phyloP scores from a whole-genome alignment of 2,888 invertebrate genomes.

The Meliscaeva auricollis region DNA sequence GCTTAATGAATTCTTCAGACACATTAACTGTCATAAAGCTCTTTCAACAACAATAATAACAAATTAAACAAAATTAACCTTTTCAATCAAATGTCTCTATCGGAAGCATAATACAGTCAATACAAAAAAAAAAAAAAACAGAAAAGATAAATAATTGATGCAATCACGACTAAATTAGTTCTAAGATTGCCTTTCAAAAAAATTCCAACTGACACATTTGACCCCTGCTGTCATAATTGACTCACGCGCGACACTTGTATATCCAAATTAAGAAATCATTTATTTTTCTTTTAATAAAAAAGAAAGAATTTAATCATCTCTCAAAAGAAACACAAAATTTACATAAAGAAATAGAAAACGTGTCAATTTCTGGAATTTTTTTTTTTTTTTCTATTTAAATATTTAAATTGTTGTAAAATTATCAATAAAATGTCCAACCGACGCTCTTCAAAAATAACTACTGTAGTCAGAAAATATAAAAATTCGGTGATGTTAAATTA shows the following conservation, averaged over 20 bases:
- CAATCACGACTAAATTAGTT: constrained; percentile 53
- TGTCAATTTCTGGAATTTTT: too few relatives aligned
- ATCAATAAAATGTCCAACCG: too few relatives aligned
- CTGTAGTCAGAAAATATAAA: too few relatives aligned
- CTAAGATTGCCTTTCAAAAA: constrained; percentile 54
- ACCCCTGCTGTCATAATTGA: constrained; percentile 51
- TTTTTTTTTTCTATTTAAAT: too few relatives aligned
- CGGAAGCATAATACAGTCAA: constrained; percentile 9
- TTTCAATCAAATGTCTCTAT: neutral
- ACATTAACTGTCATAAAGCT: too few relatives aligned
- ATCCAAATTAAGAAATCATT: constrained; percentile 40
- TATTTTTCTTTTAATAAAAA: constrained; percentile 1
- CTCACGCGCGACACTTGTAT: constrained; percentile 44
- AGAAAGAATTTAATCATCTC: constrained; percentile 4
- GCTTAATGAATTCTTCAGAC: too few relatives aligned
- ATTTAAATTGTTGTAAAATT: too few relatives aligned
- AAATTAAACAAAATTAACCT: too few relatives aligned
- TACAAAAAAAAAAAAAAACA: neutral
- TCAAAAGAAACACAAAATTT: constrained; percentile 25
- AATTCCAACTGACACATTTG: constrained; percentile 65
- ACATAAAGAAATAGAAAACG: constrained; percentile 26
- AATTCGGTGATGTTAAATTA: too few relatives aligned
- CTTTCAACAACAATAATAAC: neutral
- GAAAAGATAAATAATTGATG: constrained; percentile 15
- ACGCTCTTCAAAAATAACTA: too few relatives aligned